Percentiles rank a stretch among this genome's conserved stretches.
Evolutionary conservation across 2,113 vertebrate genomes (phyloP).

Genomic region (Mohoua ochrocephala): DNA sequence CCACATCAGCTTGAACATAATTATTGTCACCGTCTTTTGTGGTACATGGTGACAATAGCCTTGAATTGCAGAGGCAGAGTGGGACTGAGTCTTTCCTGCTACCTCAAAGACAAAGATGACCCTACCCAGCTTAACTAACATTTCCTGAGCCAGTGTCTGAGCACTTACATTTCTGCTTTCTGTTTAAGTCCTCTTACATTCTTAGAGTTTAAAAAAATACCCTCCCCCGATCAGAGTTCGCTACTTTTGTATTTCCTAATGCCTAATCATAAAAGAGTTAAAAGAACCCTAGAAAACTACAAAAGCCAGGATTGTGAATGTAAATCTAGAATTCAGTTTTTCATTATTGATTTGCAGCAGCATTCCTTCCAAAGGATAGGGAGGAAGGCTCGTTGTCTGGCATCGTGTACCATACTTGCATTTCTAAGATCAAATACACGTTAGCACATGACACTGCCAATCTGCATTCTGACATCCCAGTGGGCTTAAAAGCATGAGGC

Average conservation of each 20-base stretch:
- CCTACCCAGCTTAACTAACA: neutral
- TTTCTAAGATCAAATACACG: neutral
- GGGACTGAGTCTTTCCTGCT: neutral
- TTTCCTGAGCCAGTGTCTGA: neutral
- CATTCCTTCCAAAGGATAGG: neutral
- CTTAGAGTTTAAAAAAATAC: neutral
- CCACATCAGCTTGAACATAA: neutral
- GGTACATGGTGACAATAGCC: neutral
- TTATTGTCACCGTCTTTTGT: neutral
- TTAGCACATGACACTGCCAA: neutral
- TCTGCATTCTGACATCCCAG: neutral
- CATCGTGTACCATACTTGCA: neutral
- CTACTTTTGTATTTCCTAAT: neutral
- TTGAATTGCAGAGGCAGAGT: fast-evolving
- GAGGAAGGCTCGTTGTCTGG: neutral
- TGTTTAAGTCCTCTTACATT: neutral
- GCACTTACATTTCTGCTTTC: neutral
- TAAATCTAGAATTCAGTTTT: neutral
- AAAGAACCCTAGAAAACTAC: neutral
- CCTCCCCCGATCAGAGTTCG: neutral
- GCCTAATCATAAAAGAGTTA: neutral
- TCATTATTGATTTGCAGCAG: neutral
- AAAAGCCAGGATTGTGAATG: neutral
- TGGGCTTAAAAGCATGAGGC: neutral
- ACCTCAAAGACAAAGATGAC: neutral